Evolutionary conservation across 2,113 vertebrate species (phyloP).

Genomic region (pig (Sus scrofa)): DNA sequence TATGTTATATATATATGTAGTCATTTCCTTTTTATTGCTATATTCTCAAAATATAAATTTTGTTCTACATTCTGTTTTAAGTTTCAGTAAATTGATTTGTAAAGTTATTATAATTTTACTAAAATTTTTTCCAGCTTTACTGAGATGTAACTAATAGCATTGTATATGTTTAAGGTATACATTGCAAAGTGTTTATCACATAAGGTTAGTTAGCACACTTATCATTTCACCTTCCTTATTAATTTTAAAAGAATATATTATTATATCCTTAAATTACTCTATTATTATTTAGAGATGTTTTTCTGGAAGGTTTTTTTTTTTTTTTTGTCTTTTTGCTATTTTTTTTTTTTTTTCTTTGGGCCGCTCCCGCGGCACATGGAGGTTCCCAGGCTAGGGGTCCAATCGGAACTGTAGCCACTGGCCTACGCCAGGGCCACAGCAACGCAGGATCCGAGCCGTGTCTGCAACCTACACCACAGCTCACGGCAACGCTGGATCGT

Average conservation of each 20-base stretch:
- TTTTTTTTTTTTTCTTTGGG: too few relatives aligned
- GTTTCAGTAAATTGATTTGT: conserved; percentile 2
- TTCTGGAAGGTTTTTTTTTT: background rate
- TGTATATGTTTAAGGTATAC: background rate
- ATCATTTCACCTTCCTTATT: background rate
- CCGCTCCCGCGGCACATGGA: too few relatives aligned
- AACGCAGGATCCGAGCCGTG: too few relatives aligned
- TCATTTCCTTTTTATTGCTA: conserved; percentile 31
- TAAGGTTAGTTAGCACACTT: background rate
- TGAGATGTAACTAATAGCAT: background rate
- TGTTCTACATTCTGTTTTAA: conserved; percentile 38
- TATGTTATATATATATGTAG: conserved; percentile 21
- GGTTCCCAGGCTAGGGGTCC: too few relatives aligned
- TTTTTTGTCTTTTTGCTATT: too few relatives aligned
- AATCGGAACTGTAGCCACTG: too few relatives aligned
- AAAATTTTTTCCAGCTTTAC: background rate
- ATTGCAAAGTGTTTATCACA: background rate
- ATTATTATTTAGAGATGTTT: conserved; percentile 29
- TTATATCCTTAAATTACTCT: background rate
- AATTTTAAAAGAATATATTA: background rate
- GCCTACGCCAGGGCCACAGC: too few relatives aligned
- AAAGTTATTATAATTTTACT: background rate
- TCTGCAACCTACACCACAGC: too few relatives aligned
- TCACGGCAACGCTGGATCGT: too few relatives aligned
- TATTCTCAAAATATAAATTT: conserved; percentile 37